Evolutionary conservation across 2,797 vertebrate species (phyloP).

Genomic region (Neosalanx taihuensis): DNA sequence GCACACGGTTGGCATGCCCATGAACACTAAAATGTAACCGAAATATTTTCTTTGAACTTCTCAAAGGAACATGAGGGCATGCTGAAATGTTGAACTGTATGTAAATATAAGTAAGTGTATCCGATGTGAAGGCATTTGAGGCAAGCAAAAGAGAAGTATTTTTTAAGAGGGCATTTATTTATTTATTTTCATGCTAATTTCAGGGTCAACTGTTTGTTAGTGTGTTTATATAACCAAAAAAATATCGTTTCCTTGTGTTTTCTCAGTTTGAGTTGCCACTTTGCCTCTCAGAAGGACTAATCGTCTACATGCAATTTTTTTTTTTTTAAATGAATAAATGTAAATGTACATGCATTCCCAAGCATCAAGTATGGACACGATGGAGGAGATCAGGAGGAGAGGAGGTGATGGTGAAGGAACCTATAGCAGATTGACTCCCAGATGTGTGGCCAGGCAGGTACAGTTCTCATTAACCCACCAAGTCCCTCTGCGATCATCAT

Average conservation of each 20-base stretch:
- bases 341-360: too few relatives aligned
- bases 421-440: constrained; percentile 45
- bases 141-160: background rate
- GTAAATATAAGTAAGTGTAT: too few relatives aligned
- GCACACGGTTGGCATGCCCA: constrained; percentile 44
- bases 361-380: background rate
- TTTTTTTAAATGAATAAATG: too few relatives aligned
- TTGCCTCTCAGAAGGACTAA: background rate
- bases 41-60: constrained; percentile 64
- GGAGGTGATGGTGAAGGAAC: constrained; percentile 31
- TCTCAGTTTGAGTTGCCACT: background rate
- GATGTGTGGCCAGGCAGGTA: constrained; percentile 46
- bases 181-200: background rate
- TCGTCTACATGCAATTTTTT: background rate
- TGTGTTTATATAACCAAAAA: too few relatives aligned
- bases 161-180: background rate
- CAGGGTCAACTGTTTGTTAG: too few relatives aligned
- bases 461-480: constrained; percentile 58
- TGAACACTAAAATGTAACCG: constrained; percentile 50
- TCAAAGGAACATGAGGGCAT: constrained; percentile 41
- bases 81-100: constrained; percentile 31
- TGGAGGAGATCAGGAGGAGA: background rate
- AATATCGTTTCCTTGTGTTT: background rate
- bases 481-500: constrained; percentile 49
- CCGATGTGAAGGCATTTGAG: too few relatives aligned